These are phyloP conservation scores for Melitaea cinxia DNA, from an alignment of 1,140 invertebrate genomes.

Conservation along the genomic window DNA sequence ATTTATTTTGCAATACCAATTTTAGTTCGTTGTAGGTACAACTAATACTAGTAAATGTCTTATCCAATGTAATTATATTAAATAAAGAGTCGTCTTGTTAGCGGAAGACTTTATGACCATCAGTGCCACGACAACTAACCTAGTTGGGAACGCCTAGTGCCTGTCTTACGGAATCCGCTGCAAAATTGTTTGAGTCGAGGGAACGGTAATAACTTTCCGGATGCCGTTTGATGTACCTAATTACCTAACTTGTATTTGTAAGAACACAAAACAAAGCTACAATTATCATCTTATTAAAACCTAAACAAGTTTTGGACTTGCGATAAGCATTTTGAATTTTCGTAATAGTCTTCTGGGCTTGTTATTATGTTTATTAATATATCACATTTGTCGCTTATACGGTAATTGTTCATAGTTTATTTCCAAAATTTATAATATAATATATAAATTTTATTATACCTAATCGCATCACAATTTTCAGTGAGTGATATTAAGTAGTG, in stretches of 20 bases:
- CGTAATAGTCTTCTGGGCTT: too few relatives aligned
- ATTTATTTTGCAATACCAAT: too few relatives aligned
- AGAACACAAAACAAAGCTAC: background rate
- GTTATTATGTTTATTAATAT: too few relatives aligned
- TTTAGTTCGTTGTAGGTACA: too few relatives aligned
- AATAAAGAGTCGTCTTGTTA: background rate
- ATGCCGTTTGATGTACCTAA: slow-evolving; percentile 51
- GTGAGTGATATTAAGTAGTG: too few relatives aligned
- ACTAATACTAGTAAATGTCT: background rate
- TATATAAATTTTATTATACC: too few relatives aligned
- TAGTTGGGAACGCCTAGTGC: slow-evolving; percentile 24
- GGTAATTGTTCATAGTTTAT: too few relatives aligned
- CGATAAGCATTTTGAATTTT: too few relatives aligned
- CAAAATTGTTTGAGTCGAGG: slow-evolving; percentile 37
- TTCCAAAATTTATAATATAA: too few relatives aligned
- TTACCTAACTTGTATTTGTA: slow-evolving; percentile 26
- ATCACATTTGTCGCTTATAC: too few relatives aligned
- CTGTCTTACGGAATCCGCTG: slow-evolving; percentile 26
- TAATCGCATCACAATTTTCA: too few relatives aligned
- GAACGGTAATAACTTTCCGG: slow-evolving; percentile 41
- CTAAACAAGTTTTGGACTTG: too few relatives aligned
- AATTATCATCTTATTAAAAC: background rate
- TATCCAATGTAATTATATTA: background rate
- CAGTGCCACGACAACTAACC: slow-evolving; percentile 29
- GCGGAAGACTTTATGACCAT: background rate